Percentiles rank a stretch among this genome's conserved stretches.
Evolutionary conservation across 2,113 vertebrate genomes (phyloP).

Genomic region (Acanthochromis polyacanthus): DNA sequence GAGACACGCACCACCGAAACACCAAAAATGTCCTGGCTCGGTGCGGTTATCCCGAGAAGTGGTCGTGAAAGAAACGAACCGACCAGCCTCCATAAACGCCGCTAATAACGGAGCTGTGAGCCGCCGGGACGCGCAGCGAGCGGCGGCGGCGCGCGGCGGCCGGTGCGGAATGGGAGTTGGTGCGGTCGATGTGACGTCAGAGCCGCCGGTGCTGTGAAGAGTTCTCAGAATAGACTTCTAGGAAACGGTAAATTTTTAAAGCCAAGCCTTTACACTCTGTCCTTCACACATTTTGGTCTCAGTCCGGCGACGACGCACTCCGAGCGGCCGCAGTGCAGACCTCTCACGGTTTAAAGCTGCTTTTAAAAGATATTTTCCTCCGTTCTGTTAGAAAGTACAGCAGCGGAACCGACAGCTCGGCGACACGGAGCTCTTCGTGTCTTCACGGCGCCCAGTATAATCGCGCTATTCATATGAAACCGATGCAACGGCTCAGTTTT

Average conservation of each 20-base stretch:
- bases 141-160: background rate
- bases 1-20: background rate
- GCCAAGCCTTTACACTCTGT: conserved; percentile 77
- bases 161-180: conserved; percentile 29
- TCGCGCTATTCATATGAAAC: background rate
- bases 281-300: conserved; percentile 68
- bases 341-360: background rate
- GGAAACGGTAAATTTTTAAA: conserved; percentile 84
- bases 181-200: conserved; percentile 81
- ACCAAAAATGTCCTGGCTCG: background rate
- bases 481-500: conserved; percentile 4
- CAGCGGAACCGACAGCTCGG: background rate
- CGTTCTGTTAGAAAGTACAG: background rate
- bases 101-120: background rate
- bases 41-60: background rate
- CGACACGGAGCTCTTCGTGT: conserved; percentile 5
- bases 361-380: no score
- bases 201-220: conserved; percentile 72
- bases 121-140: background rate
- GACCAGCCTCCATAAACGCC: background rate
- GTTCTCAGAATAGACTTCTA: conserved; percentile 87
- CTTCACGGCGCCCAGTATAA: background rate
- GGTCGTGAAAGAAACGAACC: background rate
- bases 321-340: conserved; percentile 20
- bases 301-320: conserved; percentile 69